Evolutionary conservation across 2,797 vertebrate genomes (phyloP).

Genomic region (Sebastes taczanowskii): DNA sequence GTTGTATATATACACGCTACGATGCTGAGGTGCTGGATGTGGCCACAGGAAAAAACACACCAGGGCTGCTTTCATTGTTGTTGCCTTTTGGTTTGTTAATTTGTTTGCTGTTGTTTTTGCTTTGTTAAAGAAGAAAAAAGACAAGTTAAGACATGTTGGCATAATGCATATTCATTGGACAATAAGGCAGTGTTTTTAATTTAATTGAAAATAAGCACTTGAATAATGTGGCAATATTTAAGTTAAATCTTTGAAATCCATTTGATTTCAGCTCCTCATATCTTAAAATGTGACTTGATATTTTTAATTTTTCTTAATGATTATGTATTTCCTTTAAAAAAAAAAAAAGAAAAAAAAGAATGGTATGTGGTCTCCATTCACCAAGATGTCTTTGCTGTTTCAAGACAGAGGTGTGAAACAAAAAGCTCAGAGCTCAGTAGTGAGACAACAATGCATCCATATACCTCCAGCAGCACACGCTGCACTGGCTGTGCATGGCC

Average conservation of each 20-base stretch:
- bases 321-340: neutral
- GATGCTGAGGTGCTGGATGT: slow-evolving; percentile 5
- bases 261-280: neutral
- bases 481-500: slow-evolving; percentile 33
- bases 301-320: neutral
- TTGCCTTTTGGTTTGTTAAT: neutral
- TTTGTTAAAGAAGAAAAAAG: neutral
- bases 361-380: neutral
- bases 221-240: neutral
- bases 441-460: slow-evolving; percentile 52
- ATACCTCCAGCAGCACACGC: slow-evolving; percentile 39
- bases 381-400: slow-evolving; percentile 10
- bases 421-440: slow-evolving; percentile 26
- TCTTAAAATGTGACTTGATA: neutral
- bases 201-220: neutral
- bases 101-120: slow-evolving; percentile 13
- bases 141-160: slow-evolving; percentile 10
- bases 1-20: slow-evolving; percentile 19
- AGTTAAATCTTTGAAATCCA: neutral
- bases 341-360: too few relatives aligned
- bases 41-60: slow-evolving; percentile 3
- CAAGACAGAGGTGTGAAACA: slow-evolving; percentile 22
- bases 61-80: neutral
- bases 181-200: neutral
- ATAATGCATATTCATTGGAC: neutral